Percentiles rank a stretch among this genome's conserved stretches.
These are phyloP conservation scores for Apodemus speciosus DNA, from an alignment of 2,113 vertebrate species.

Conservation along the genomic window DNA sequence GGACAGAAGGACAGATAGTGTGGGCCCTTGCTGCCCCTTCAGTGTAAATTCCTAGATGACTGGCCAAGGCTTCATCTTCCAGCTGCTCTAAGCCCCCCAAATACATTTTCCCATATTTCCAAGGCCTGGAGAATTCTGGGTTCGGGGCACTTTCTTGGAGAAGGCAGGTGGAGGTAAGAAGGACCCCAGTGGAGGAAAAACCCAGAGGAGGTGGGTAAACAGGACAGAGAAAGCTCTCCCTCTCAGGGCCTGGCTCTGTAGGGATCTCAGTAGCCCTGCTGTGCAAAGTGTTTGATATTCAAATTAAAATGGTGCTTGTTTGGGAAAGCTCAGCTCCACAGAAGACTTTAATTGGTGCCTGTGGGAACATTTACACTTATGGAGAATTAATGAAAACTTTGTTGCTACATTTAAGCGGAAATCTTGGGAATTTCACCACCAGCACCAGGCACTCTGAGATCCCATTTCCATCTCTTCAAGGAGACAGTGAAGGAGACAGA, in stretches of 20 bases:
- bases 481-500: rapidly evolving
- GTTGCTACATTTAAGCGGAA: slow-evolving; percentile 9
- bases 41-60: rapidly evolving
- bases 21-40: neutral
- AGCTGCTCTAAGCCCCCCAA: neutral
- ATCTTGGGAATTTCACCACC: slow-evolving; percentile 65
- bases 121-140: neutral
- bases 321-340: slow-evolving; percentile 81
- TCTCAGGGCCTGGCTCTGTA: neutral
- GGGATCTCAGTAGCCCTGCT: slow-evolving; percentile 70
- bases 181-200: neutral
- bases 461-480: neutral
- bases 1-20: neutral
- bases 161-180: neutral
- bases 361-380: slow-evolving; percentile 82
- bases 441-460: neutral
- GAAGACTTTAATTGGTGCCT: slow-evolving; percentile 81
- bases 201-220: neutral
- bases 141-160: neutral
- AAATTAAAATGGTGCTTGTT: slow-evolving; percentile 79
- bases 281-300: slow-evolving; percentile 80
- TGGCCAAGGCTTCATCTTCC: neutral
- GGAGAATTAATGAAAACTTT: slow-evolving; percentile 82
- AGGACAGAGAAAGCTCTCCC: neutral
- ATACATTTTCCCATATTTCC: neutral